Base-by-base conservation (phyloP, 1,140 invertebrate genomes). In the Pseudobourletiella spinata region DNA sequence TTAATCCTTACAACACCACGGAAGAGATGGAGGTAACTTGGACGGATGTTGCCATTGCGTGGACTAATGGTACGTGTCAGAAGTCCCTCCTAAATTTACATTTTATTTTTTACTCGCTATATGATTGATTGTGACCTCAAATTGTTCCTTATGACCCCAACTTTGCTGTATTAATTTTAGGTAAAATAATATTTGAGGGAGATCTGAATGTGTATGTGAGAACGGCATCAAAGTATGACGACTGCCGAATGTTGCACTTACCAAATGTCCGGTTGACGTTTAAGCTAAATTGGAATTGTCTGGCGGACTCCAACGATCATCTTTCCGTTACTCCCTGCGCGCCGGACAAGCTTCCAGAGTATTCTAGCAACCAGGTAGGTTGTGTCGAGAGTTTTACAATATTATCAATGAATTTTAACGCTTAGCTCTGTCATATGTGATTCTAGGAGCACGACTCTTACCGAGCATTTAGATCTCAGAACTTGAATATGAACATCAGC, bases 21-120 rank as follows among this genome's bases (percentile, higher is more conserved):
- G 96, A 99, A 75, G 89, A 98, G 76, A 97, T 99, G 91, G 95
- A 98, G 75, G 79, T 97, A 20, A 89, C 91, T 0, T 99, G 95
- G 93, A 86, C 83, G 6, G 84, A 91, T 67, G 80, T 95, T 1
- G 85, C 88, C 20, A 84, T 98, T 70, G 92, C 98, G 70, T 98
- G 95, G 93, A 94, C 91, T 1, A 95, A 93, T 76, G 94, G 91
- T 82, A 77, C n/a, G n/a, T n/a, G n/a, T n/a, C n/a, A n/a, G n/a
- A n/a, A n/a, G n/a, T n/a, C n/a, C n/a, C n/a, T n/a, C n/a, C n/a
- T n/a, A n/a, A n/a, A n/a, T n/a, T n/a, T n/a, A 75, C 67, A 42
- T 63, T 42, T 57, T 58, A n/a, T 24, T 2, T 24, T 11, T 51
- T 42, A 1, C 1, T 6, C 8, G n/a, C n/a, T n/a, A n/a, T n/a